Evolutionary conservation across 2,113 vertebrate species (phyloP).

Genomic region (Varanus komodoensis): DNA sequence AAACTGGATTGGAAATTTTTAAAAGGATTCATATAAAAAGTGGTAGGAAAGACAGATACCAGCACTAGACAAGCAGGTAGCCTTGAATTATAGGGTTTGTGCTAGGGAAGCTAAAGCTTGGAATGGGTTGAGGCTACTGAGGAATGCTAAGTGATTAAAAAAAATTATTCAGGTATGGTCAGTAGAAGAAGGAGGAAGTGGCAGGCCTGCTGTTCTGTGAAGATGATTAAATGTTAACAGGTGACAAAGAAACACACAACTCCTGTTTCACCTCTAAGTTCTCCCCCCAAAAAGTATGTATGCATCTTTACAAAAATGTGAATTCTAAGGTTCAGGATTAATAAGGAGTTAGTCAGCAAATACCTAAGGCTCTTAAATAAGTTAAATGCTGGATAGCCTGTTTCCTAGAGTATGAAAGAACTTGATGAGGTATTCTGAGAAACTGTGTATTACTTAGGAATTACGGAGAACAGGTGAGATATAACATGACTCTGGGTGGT

Average conservation of each 20-base stretch:
- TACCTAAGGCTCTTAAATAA: not conserved
- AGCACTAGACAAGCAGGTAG: no score
- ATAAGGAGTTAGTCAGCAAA: not conserved
- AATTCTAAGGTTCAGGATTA: not conserved
- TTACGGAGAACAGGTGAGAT: not conserved
- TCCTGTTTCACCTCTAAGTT: not conserved
- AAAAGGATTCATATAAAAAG: no score
- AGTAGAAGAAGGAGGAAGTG: not conserved
- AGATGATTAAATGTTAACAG: not conserved
- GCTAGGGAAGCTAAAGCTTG: not conserved
- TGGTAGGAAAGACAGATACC: no score
- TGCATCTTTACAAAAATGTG: not conserved
- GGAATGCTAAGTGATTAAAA: not conserved
- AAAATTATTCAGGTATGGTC: not conserved
- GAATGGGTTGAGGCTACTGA: not conserved
- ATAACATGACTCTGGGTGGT: no score
- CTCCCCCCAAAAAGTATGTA: not conserved
- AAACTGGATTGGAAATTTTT: no score
- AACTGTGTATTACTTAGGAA: not conserved
- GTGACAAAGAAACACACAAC: not conserved
- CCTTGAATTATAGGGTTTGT: not conserved
- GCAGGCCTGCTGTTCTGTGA: not conserved
- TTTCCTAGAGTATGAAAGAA: not conserved
- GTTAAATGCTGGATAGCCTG: not conserved
- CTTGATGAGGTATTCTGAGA: not conserved